Base-by-base conservation (phyloP, 2,113 vertebrate species). In the Coryphaenoides rupestris region DNA sequence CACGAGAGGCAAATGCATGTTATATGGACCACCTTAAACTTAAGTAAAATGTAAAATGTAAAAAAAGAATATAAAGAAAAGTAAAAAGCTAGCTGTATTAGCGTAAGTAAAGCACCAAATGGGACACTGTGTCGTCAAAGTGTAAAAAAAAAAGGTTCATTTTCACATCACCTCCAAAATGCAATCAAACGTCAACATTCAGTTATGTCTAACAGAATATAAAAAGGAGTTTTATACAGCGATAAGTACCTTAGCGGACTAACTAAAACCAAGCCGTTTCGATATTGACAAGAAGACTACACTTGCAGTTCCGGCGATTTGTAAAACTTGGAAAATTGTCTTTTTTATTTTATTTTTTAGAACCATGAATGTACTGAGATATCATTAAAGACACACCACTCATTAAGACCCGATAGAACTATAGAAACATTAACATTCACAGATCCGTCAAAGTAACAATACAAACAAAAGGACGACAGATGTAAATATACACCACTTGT, bases 171-270 rank as follows among this genome's bases (percentile, higher is more conserved):
- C 22, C 76, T 76, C 76, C 58, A 6, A 79, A 74, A 79, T 79
- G 77, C 83, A 70, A 71, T 79, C 73, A 63, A 80, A 82, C 66
- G 72, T 76, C 69, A 77, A 60, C 66, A 76, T 64, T 58, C 47
- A 61, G 75, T 77, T 55, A 76, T 75, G 74, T 82, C 78, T 79
- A 83, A 86, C 63, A 75, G 71, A 85, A 78, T 81, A 79, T 76
- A 82, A 80, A 70, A 82, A 73, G 21, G 52, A 61, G 67, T 77
- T 82, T 79, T 88, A 83, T 88, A 87, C 87, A 91, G 75, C 64
- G 69, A 64, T 66, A 76, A 78, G 84, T 87, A 86, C 81, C 87
- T 83, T 79, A 81, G 69, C 74, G 82, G 74, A 84, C 63, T 74
- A 79, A 77, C 75, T 77, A 81, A 84, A 84, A 84, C 68, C 28